phyloP scores from a whole-genome alignment of 2,797 vertebrate genomes.

The Erethizon dorsatum region DNA sequence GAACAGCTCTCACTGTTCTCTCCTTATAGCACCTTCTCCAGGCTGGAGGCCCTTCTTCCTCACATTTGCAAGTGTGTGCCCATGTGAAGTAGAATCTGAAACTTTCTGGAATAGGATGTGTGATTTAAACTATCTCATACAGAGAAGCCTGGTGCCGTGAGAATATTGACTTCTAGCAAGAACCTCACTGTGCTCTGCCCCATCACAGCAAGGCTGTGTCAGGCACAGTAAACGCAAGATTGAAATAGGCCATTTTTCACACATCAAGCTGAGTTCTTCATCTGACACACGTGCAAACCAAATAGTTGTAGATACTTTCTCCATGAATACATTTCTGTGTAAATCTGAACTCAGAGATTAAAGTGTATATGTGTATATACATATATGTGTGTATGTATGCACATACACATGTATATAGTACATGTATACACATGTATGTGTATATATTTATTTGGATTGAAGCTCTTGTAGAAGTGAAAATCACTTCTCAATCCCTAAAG shows the following conservation, averaged over 20 bases:
- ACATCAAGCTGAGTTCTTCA: constrained; percentile 85
- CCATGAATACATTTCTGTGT: constrained; percentile 86
- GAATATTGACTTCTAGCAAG: constrained; percentile 77
- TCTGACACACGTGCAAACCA: constrained; percentile 85
- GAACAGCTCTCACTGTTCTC: not conserved
- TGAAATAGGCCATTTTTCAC: constrained; percentile 84
- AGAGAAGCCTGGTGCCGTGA: constrained; percentile 72
- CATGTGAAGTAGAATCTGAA: constrained; percentile 70
- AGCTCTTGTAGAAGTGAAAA: constrained; percentile 76
- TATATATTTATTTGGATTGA: constrained; percentile 38
- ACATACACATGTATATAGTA: not conserved
- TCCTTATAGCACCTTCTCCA: not conserved
- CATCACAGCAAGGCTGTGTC: constrained; percentile 69
- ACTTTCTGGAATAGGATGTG: constrained; percentile 55
- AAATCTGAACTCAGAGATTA: constrained; percentile 84
- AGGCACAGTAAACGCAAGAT: not conserved
- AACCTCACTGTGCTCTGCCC: constrained; percentile 3
- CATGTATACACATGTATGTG: not conserved
- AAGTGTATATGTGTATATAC: not conserved
- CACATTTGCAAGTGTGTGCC: constrained; percentile 11
- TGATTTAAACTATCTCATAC: constrained; percentile 65
- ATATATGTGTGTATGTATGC: too few species aligned
- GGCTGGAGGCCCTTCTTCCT: not conserved
- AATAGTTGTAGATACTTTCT: constrained; percentile 86
- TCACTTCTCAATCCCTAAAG: constrained; percentile 75